Conservation (phyloP, 2,797 vertebrate species). For the Mus minutoides region DNA sequence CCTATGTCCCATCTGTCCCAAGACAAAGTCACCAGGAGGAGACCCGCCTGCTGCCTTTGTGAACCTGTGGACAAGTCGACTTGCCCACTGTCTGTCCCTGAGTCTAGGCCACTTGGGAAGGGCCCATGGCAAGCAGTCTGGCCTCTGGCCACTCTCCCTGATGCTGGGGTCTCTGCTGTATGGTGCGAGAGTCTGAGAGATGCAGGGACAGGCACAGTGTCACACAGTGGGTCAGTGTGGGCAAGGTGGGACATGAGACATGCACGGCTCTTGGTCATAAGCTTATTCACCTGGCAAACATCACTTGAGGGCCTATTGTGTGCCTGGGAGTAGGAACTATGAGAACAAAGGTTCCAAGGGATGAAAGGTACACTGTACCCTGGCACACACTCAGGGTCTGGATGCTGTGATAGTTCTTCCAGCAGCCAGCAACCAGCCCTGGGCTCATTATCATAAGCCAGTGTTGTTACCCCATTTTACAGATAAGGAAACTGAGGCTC, state of each 20-base stretch:
- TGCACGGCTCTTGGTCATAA: background rate
- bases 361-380: background rate
- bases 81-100: background rate
- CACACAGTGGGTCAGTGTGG: background rate
- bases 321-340: background rate
- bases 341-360: background rate
- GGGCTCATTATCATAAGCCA: background rate
- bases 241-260: background rate
- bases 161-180: background rate
- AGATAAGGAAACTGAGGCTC: background rate
- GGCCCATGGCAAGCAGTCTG: background rate
- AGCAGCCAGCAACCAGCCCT: background rate
- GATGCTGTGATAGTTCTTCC: background rate
- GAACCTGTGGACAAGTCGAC: background rate
- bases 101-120: background rate
- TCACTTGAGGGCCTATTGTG: background rate
- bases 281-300: background rate
- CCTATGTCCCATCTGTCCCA: slow-evolving; percentile 72
- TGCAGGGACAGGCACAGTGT: background rate
- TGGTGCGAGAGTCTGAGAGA: background rate
- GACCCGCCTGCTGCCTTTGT: slow-evolving; percentile 18
- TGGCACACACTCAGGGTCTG: background rate
- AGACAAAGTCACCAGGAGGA: slow-evolving; percentile 73
- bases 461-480: background rate
- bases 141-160: background rate